Base-by-base conservation (phyloP, 2,797 vertebrate species). In the Cyclopterus lumpus region DNA sequence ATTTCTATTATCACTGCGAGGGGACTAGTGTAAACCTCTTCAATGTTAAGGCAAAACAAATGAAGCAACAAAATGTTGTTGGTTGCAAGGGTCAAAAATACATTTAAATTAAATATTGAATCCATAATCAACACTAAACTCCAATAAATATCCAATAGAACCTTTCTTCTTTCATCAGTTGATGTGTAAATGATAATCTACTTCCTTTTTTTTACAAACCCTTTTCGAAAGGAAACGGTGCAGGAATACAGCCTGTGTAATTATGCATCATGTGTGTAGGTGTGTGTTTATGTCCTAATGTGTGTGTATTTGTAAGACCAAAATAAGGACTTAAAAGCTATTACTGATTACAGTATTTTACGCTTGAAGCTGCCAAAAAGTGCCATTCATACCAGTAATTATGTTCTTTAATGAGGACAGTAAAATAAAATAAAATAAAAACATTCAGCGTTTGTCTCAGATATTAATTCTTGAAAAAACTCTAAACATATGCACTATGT, bases 381-480 rank as follows among this genome's bases (percentile, higher is more conserved):
- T 40, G 42, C 46, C 65, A 46, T 67, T 79, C 44, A 57, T 64
- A 48, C 46, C 22, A 58, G 28, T 62, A 71, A 74, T 54, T 55
- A 73, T 58, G n/a, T 28, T 73, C 2, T 53, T 68, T 75, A 60
- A 71, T 63, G 11, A 67, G 5, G 4, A 22, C 26, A n/a, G 15
- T 28, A 63, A 60, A 40, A 64, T 15, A 30, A 22, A 32, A 32
- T 7, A 7, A 12, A 12, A 38, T 8, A 38, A 38, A 38, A 38
- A 34, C 8, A 8, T 59, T 55, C 16, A 49, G n/a, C 24, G 3
- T 75, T 57, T 70, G n/a, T 62, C 26, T 72, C 0, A 3, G 1
- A 32, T 57, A 32, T 26, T 12, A 48, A 60, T 69, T 24, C 14
- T 65, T 57, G 26, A 44, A 26, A 40, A 36, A 34, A 8, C 12